These are phyloP conservation scores for Agonopterix heracliana DNA, from an alignment of 2,888 invertebrate species.

Conservation along the genomic window DNA sequence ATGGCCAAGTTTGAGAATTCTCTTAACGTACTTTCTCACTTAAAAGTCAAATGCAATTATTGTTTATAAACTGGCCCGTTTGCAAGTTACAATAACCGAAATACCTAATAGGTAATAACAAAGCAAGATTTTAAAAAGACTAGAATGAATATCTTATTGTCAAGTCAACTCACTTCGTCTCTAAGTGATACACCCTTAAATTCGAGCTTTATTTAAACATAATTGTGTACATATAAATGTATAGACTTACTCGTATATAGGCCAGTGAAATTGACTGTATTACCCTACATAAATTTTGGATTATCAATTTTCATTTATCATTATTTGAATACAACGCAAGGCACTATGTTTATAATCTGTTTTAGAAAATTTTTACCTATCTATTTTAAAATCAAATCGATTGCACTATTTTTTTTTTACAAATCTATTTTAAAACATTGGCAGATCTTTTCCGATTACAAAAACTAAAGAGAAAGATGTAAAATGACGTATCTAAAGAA, in stretches of 20 bases:
- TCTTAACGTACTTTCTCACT: not conserved
- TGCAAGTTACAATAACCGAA: slow-evolving; percentile 1
- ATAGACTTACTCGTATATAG: slow-evolving; percentile 49
- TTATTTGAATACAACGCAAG: slow-evolving; percentile 66
- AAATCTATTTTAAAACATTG: slow-evolving; percentile 38
- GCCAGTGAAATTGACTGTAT: slow-evolving; percentile 68
- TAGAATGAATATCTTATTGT: slow-evolving; percentile 69
- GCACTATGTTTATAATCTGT: slow-evolving; percentile 57
- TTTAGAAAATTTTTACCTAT: slow-evolving; percentile 27
- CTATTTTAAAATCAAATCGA: slow-evolving; percentile 40
- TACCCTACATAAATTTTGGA: slow-evolving; percentile 57
- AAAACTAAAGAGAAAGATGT: slow-evolving; percentile 23
- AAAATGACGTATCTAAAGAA: slow-evolving; percentile 1
- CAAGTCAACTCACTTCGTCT: slow-evolving; percentile 56
- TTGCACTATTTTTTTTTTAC: slow-evolving; percentile 38
- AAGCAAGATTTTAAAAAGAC: slow-evolving; percentile 61
- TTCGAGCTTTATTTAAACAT: slow-evolving; percentile 59
- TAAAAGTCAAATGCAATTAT: not conserved
- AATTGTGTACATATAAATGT: slow-evolving; percentile 43
- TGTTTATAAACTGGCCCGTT: slow-evolving; percentile 7
- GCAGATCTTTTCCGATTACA: slow-evolving; percentile 57
- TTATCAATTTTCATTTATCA: slow-evolving; percentile 33
- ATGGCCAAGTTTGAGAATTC: not conserved
- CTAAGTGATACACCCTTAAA: slow-evolving; percentile 58
- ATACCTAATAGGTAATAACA: slow-evolving; percentile 24